Percentiles rank a stretch among this genome's conserved stretches.
phyloP scores from a whole-genome alignment of 2,888 invertebrate genomes.

The Chymomyza amoena region DNA sequence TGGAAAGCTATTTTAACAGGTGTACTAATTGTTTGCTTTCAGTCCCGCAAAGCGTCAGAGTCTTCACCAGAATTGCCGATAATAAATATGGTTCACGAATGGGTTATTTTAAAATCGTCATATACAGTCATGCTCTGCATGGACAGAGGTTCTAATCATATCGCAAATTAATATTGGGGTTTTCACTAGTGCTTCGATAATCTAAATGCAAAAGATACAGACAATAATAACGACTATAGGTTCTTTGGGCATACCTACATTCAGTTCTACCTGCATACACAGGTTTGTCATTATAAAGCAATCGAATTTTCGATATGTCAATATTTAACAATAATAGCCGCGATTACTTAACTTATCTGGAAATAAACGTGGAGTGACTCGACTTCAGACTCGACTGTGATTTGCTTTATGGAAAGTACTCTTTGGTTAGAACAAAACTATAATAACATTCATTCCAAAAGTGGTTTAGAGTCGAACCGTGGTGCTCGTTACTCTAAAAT shows the following conservation, averaged over 20 bases:
- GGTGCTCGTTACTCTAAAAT: too few relatives aligned
- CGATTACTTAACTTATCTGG: conserved; percentile 68
- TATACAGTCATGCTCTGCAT: conserved; percentile 15
- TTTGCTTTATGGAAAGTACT: too few relatives aligned
- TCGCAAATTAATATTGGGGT: conserved; percentile 28
- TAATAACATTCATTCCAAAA: too few relatives aligned
- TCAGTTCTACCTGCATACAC: not conserved
- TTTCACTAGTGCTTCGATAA: conserved; percentile 18
- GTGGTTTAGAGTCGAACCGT: too few relatives aligned
- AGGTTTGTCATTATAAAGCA: conserved; percentile 67
- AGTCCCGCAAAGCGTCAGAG: not conserved
- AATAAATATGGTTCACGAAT: not conserved
- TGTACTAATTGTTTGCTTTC: conserved; percentile 40
- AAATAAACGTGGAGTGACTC: conserved; percentile 21
- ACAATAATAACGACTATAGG: conserved; percentile 13
- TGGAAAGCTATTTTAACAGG: conserved; percentile 31
- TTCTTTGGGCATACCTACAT: not conserved
- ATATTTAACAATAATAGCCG: conserved; percentile 61
- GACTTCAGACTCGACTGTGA: not conserved
- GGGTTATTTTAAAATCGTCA: not conserved
- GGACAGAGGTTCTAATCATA: conserved; percentile 25
- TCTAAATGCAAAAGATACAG: conserved; percentile 9
- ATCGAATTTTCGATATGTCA: conserved; percentile 66
- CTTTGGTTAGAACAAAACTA: too few relatives aligned
- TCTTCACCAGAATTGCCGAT: not conserved